phyloP scores from a whole-genome alignment of 2,797 vertebrate genomes.

The Galago senegalensis region DNA sequence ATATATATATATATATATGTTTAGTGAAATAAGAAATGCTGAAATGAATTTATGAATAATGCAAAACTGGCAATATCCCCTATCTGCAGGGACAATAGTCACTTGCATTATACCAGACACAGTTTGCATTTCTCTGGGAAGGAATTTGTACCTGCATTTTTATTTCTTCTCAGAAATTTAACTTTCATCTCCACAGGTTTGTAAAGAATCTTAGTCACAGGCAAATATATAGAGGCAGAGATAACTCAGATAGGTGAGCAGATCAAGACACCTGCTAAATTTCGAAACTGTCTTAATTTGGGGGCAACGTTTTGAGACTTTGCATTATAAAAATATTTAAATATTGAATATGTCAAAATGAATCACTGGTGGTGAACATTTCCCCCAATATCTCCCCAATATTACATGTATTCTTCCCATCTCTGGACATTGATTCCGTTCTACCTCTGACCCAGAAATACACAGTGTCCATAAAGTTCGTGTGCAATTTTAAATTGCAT shows the following conservation, averaged over 20 bases:
- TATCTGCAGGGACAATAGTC: not conserved
- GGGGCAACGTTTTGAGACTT: not conserved
- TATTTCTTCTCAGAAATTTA: not conserved
- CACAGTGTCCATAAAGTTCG: too few relatives aligned
- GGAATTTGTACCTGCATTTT: not conserved
- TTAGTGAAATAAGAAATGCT: not conserved
- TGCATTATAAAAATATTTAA: conserved; percentile 6
- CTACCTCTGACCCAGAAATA: not conserved
- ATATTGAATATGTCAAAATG: not conserved
- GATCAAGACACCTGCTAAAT: not conserved
- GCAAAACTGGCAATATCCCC: not conserved
- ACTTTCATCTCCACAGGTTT: not conserved
- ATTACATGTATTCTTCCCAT: not conserved
- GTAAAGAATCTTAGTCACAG: not conserved
- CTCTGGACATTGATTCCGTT: not conserved
- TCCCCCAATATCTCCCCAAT: not conserved
- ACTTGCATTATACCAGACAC: not conserved
- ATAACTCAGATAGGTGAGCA: not conserved
- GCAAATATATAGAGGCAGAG: not conserved
- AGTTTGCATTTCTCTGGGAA: conserved; percentile 1
- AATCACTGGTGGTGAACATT: not conserved
- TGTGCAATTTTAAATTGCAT: too few relatives aligned
- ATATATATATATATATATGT: too few relatives aligned
- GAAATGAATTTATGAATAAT: not conserved
- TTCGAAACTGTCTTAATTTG: not conserved